Base-by-base conservation (phyloP, 2,888 invertebrate genomes). In the Steinernema hermaphroditum region DNA sequence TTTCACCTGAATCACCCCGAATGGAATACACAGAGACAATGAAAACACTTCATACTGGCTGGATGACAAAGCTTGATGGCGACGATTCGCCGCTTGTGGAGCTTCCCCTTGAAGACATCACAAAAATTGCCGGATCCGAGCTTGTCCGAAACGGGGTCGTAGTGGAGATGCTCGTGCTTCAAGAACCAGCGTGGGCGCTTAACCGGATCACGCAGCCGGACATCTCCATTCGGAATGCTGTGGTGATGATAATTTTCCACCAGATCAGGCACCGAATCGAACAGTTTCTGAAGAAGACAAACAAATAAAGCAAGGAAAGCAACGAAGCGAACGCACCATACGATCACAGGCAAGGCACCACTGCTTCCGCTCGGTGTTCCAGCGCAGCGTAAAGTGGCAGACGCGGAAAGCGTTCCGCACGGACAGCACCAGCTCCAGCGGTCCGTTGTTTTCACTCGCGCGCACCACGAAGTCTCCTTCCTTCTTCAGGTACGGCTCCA, bases 71-170 rank as follows among this genome's bases (percentile, higher is more conserved):
- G 16, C 68, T 72, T 72, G 68, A 72, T 24, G n/a, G 72, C 72
- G 43, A 57, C 57, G 43, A 69, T 69, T 4, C 49, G 43, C 27
- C 68, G 70, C 29, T 46, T 68, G 37, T 22, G 12, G 22, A 74
- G 46, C 34, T 50, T 75, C 1, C 77, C 77, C 27, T 69, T 72
- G 69, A 73, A 77, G 0, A 79, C 77, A 49, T 69, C 54, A 69
- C 79, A 79, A 44, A 76, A 77, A 69, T 77, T 79, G 22, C 79
- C 79, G 8, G 76, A 69, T 16, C 77, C 75, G 0, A 78, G 46
- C 74, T 76, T 68, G 70, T 75, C 68, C 70, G 73, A 9, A 16
- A 70, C 70, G 2, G 46, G 70, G 24, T 77, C 46, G 27, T 70
- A 24, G 32, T 24, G 22, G 46, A 70, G 27, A 24, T 70, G 27